Percentiles rank a stretch among this genome's conserved stretches.
Conservation (phyloP, 2,888 invertebrate species). For the Bombylius discolor region DNA sequence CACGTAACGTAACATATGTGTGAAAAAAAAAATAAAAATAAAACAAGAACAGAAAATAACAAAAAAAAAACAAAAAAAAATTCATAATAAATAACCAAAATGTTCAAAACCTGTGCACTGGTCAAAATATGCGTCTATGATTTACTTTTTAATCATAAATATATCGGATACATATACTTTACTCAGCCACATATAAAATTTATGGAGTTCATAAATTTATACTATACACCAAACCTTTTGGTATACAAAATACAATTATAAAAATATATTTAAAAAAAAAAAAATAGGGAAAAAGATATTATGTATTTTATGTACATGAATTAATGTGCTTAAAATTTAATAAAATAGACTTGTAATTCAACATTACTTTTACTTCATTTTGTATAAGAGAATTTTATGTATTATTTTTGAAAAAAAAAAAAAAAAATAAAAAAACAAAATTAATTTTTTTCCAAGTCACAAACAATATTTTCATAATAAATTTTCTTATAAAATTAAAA, state of each 20-base stretch:
- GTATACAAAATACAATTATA: constrained; percentile 4
- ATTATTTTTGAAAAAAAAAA: too few relatives aligned
- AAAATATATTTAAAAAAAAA: not conserved
- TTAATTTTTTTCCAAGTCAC: too few relatives aligned
- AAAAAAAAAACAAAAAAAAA: constrained; percentile 12
- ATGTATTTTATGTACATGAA: not conserved
- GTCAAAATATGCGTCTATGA: constrained; percentile 23
- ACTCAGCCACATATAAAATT: constrained; percentile 36
- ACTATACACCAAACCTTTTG: constrained; percentile 18
- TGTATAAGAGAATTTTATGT: too few relatives aligned
- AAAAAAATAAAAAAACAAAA: too few relatives aligned
- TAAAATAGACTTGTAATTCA: not conserved
- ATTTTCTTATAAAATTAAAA: too few relatives aligned
- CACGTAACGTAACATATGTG: too few relatives aligned
- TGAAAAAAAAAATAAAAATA: too few relatives aligned
- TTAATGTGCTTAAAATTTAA: too few relatives aligned
- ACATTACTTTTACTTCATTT: too few relatives aligned
- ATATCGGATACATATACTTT: constrained; percentile 26
- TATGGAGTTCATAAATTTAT: constrained; percentile 29
- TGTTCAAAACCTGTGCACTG: constrained; percentile 20
- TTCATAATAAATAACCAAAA: constrained; percentile 19
- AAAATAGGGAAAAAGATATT: not conserved
- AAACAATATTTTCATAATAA: too few relatives aligned
- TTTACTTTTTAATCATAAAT: constrained; percentile 32
- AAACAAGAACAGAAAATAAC: too few relatives aligned